Conservation (phyloP, 2,797 vertebrate species). For the Melanotaenia nigrans region DNA sequence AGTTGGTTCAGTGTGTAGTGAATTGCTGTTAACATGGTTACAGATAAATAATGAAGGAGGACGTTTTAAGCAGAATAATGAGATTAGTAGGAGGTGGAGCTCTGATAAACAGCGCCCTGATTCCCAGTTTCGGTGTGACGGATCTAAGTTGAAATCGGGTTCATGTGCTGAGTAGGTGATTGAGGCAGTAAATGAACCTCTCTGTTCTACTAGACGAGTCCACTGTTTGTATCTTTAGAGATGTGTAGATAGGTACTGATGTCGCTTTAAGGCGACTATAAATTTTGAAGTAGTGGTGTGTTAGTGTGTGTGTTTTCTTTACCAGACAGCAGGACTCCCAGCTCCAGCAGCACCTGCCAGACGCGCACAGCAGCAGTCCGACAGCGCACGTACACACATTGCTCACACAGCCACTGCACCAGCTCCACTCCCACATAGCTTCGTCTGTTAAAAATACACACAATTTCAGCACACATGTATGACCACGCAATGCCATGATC, state of each 20-base stretch:
- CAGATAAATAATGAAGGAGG: constrained; percentile 13
- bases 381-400: constrained; percentile 92
- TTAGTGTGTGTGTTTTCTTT: constrained; percentile 46
- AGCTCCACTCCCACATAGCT: constrained; percentile 96
- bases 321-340: constrained; percentile 96
- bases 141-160: constrained; percentile 22
- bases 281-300: constrained; percentile 26
- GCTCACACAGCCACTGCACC: constrained; percentile 95
- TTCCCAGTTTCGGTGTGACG: constrained; percentile 5
- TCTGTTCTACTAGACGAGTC: constrained; percentile 16
- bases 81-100: constrained; percentile 12
- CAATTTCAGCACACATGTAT: constrained; percentile 29
- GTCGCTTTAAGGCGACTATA: constrained; percentile 29
- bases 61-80: constrained; percentile 14
- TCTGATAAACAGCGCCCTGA: neutral
- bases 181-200: constrained; percentile 14
- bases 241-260: constrained; percentile 21
- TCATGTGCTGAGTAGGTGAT: constrained; percentile 17
- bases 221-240: constrained; percentile 16
- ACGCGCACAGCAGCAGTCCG: constrained; percentile 90
- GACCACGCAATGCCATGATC: constrained; percentile 29
- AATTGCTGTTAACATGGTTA: constrained; percentile 11
- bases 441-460: constrained; percentile 80
- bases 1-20: neutral
- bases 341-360: constrained; percentile 96